Evolutionary conservation across 2,113 vertebrate species (phyloP).

Genomic region (Anolis carolinensis): DNA sequence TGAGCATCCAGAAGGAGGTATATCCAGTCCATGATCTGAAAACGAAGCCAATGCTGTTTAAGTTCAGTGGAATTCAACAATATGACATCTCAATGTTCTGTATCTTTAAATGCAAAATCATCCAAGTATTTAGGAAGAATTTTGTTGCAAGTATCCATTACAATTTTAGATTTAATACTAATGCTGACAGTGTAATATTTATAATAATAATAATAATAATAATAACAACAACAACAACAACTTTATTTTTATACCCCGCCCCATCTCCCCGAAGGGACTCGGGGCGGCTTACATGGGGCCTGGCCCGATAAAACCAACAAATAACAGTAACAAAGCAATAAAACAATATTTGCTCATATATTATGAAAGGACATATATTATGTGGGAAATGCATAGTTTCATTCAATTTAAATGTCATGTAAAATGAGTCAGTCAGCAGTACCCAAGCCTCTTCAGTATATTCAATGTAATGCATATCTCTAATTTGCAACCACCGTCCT

Average conservation of each 20-base stretch:
- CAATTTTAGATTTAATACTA: background rate
- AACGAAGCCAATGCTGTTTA: background rate
- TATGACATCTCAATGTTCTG: background rate
- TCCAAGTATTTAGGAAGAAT: background rate
- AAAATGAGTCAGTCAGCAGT: background rate
- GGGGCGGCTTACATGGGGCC: too few species aligned
- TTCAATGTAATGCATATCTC: too few species aligned
- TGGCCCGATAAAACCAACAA: too few species aligned
- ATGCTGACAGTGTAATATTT: background rate
- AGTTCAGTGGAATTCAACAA: background rate
- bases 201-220: too few species aligned
- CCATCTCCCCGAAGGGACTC: too few species aligned
- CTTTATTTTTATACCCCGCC: too few species aligned
- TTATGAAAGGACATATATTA: background rate
- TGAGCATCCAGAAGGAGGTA: slow-evolving; percentile 92
- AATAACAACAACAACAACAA: too few species aligned
- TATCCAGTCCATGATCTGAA: slow-evolving; percentile 95
- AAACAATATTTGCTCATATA: too few species aligned
- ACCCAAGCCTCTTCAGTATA: background rate
- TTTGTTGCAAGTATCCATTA: background rate
- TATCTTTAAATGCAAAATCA: background rate
- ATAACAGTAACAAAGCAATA: too few species aligned
- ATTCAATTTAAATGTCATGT: background rate
- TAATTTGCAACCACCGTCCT: too few species aligned
- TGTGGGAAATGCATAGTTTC: background rate